phyloP scores from a whole-genome alignment of 2,113 vertebrate species.

The Piprites chloris region DNA sequence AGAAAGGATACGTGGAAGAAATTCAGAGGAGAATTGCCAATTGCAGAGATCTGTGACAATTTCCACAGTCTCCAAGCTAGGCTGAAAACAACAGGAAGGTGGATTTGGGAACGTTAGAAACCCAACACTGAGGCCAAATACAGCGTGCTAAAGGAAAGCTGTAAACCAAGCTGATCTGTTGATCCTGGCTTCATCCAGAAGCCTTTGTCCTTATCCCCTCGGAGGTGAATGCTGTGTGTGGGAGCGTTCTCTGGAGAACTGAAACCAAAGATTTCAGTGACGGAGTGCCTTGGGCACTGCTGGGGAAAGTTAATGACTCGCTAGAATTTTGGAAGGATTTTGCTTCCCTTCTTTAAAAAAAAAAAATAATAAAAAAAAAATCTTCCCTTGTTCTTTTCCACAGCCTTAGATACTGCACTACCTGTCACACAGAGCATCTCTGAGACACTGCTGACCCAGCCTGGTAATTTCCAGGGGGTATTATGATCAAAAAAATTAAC shows the following conservation, averaged over 20 bases:
- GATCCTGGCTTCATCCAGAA: background rate
- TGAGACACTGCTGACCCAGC: background rate
- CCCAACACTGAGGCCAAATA: background rate
- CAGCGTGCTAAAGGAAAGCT: background rate
- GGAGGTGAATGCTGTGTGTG: background rate
- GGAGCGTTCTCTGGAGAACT: background rate
- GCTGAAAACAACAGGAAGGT: conserved; percentile 28
- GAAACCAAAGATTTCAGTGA: background rate
- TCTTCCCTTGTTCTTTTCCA: background rate
- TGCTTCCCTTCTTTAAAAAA: background rate
- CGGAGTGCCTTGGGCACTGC: background rate
- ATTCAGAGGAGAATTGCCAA: conserved; percentile 14
- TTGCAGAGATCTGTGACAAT: background rate
- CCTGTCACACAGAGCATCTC: background rate
- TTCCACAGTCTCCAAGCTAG: background rate
- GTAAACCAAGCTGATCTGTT: background rate
- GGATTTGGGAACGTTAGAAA: background rate
- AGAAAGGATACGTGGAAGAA: background rate
- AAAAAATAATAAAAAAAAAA: background rate
- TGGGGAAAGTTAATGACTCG: background rate
- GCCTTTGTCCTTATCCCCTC: background rate
- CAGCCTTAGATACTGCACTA: background rate
- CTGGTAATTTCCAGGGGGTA: background rate
- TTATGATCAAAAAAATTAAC: background rate
- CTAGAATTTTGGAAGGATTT: background rate